Base-by-base conservation (phyloP, 2,113 vertebrate species). In the Hypanus sabinus region DNA sequence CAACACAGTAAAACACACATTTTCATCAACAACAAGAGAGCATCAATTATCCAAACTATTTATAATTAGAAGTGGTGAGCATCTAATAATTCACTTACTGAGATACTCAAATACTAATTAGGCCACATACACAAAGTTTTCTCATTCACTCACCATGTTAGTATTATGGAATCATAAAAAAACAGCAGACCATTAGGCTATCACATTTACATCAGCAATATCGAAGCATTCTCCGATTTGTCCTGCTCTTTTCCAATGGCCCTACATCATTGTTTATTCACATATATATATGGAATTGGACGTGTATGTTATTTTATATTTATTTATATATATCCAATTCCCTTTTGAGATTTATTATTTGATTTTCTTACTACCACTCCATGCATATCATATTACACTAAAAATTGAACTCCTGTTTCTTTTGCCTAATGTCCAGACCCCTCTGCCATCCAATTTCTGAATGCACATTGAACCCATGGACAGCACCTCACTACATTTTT, bases 21-120 rank as follows among this genome's bases (percentile, higher is more conserved):
- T 93, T 93, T 93, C 91, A 93, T 93, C 70, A 73, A 75, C 91
- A 73, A 7, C 91, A 75, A 36, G 70, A 93, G 68, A 93, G 71
- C 38, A 70, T 93, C 91, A 93, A 93, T 93, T 93, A 93, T 93
- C 68, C 70, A 93, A 93, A 93, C 70, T 93, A 93, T 93, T 93
- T 93, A 93, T 93, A 93, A 75, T 93, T 93, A 75, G 38, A 93
- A 93, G 36, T 55, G 24, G 70, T 93, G 91, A 46, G 24, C 68
- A 75, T 93, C 68, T 36, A 73, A 55, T 55, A 93, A 93, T 93
- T 93, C 91, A 75, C 38, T 93, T 55, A 24, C 70, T 93, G 91
- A 93, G 91, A 93, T 93, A 93, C 68, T 93, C 91, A 93, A 93
- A 93, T 38, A 93, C 70, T 70, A 93, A 75, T 93, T 93, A 75